Base-by-base conservation (phyloP, 2,113 vertebrate species). In the Ceyx margarethae region DNA sequence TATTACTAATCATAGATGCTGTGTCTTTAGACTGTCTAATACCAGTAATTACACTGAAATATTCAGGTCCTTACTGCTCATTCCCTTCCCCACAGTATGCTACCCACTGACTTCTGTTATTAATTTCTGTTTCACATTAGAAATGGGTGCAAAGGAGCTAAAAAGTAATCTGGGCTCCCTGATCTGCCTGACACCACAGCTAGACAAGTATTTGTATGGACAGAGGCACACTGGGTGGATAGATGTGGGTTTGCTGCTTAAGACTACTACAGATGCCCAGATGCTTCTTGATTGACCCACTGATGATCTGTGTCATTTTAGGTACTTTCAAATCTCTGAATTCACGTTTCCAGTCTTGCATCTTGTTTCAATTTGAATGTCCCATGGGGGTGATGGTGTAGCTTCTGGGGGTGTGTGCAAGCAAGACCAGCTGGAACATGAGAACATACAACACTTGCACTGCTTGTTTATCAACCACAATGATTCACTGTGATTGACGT, bases 401-500 rank as follows among this genome's bases (percentile, higher is more conserved):
- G 48, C 60, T 88, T 31, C 23, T 29, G 56, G 22, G 26, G 13
- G 26, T 66, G 48, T 62, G 50, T 57, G 58, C 13, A 17, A 25
- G 54, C 57, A 46, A 23, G 57, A 83, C 9, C 69, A 69, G 23
- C 62, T 76, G 79, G 67, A 78, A n/a, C 48, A 33, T 13, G 53
- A 76, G 83, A 66, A 45, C 2, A 1, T 51, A 43, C 56, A 79
- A 14, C 69, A 53, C 86, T 85, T 64, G 50, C 29, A 11, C 48
- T 73, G 61, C 86, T 90, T 86, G 72, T 95, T 90, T 79, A 61
- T 81, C 13, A 11, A 7, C 51, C 75, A 40, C 61, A 46, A 0
- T 92, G 96, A 96, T 93, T 96, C 93, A 95, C 78, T 5, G 9
- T 50, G 81, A 94, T 83, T 35, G 69, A 64, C 31, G 8, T 50